These are phyloP conservation scores for Tinea pellionella DNA, from an alignment of 2,888 invertebrate species.

Conservation along the genomic window DNA sequence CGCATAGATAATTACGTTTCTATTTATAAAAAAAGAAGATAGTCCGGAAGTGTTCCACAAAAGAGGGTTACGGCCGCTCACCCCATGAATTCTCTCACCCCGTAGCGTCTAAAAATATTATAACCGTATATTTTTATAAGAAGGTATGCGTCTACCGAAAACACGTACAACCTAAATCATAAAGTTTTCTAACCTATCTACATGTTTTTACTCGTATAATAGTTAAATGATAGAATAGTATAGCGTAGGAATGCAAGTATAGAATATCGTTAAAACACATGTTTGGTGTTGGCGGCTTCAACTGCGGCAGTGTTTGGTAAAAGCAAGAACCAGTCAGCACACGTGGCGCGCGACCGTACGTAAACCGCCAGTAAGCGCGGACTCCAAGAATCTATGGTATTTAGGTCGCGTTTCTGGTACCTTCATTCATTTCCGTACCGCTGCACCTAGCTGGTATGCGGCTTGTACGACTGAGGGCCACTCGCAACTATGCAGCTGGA, in stretches of 20 bases:
- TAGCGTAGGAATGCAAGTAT: constrained; percentile 5
- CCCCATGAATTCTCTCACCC: constrained; percentile 10
- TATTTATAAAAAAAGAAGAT: constrained; percentile 10
- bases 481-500: constrained; percentile 3
- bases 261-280: background rate
- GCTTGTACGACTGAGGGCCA: constrained; percentile 2
- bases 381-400: constrained; percentile 62
- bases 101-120: constrained; percentile 2
- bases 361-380: constrained; percentile 18
- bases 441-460: constrained; percentile 41
- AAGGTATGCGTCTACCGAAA: background rate
- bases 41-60: constrained; percentile 12
- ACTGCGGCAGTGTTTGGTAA: constrained; percentile 40
- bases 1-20: constrained; percentile 11
- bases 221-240: background rate
- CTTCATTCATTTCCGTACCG: constrained; percentile 60
- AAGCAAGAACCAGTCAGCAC: constrained; percentile 35
- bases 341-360: constrained; percentile 43
- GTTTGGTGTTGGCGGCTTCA: background rate
- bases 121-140: background rate
- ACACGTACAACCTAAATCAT: background rate
- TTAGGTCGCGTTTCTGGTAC: constrained; percentile 66
- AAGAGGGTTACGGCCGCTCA: constrained; percentile 10
- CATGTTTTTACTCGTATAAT: too few relatives aligned
- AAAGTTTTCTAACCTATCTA: background rate